phyloP scores from a whole-genome alignment of 2,797 vertebrate genomes.

The Lepilemur ruficaudatus region DNA sequence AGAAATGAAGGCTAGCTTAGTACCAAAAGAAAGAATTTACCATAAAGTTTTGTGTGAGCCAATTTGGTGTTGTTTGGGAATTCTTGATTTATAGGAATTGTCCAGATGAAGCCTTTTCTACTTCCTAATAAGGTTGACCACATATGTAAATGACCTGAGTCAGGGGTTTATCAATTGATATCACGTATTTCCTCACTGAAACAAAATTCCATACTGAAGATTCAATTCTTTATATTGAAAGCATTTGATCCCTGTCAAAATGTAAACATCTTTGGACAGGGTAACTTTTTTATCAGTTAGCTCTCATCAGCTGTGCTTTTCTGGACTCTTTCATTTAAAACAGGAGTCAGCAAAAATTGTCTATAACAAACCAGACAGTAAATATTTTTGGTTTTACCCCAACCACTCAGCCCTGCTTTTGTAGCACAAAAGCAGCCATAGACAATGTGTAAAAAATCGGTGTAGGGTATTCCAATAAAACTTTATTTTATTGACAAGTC shows the following conservation, averaged over 20 bases:
- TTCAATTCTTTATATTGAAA: background rate
- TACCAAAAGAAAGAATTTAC: background rate
- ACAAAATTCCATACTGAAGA: constrained; percentile 8
- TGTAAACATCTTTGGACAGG: background rate
- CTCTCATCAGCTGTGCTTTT: background rate
- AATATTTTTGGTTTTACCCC: background rate
- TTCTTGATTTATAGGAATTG: constrained; percentile 23
- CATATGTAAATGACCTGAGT: background rate
- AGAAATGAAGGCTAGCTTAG: background rate
- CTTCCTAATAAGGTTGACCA: background rate
- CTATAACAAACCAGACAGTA: background rate
- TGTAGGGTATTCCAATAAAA: background rate
- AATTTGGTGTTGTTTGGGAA: background rate
- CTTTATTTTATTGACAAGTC: background rate
- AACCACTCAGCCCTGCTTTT: background rate
- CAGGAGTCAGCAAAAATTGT: background rate
- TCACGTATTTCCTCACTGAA: background rate
- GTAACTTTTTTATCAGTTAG: background rate
- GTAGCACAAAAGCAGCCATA: background rate
- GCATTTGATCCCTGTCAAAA: constrained; percentile 30
- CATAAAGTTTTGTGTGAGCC: background rate
- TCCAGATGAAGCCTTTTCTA: background rate
- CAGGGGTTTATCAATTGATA: background rate
- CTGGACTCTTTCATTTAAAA: background rate
- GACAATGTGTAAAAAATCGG: background rate